A percentile compares a stretch with the other conserved stretches of the same genome.
Conservation (phyloP, 2,113 vertebrate genomes). For the Astatotilapia flaviijosephi region DNA sequence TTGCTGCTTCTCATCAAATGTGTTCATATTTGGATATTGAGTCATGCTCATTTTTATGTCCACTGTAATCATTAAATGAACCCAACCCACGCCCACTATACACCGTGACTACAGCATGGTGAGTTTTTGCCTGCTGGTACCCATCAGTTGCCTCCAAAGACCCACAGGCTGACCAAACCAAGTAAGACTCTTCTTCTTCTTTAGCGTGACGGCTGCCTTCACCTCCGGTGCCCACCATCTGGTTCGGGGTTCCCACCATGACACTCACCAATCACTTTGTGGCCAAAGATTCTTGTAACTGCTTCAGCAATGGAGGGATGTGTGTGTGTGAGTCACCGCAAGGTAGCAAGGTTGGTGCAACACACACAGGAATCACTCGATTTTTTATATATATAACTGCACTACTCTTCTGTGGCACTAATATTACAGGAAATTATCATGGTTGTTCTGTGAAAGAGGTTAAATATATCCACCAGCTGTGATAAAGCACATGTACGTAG, state of each 20-base stretch:
- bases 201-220: accelerated
- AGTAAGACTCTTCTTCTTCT: accelerated
- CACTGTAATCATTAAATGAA: background rate
- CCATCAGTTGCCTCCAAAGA: background rate
- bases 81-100: accelerated
- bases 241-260: background rate
- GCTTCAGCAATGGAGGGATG: background rate
- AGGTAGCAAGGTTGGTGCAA: background rate
- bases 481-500: background rate
- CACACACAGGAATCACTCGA: background rate
- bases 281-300: accelerated
- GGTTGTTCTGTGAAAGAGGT: background rate
- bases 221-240: background rate
- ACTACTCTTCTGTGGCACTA: background rate
- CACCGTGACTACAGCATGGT: background rate
- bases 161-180: background rate
- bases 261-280: background rate
- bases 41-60: background rate
- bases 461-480: background rate
- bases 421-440: background rate
- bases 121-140: background rate
- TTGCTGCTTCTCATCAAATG: background rate
- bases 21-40: background rate
- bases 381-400: accelerated
- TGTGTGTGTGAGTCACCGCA: background rate